Conservation (phyloP, 2,797 vertebrate genomes). For the Chaetodon trifasciatus region DNA sequence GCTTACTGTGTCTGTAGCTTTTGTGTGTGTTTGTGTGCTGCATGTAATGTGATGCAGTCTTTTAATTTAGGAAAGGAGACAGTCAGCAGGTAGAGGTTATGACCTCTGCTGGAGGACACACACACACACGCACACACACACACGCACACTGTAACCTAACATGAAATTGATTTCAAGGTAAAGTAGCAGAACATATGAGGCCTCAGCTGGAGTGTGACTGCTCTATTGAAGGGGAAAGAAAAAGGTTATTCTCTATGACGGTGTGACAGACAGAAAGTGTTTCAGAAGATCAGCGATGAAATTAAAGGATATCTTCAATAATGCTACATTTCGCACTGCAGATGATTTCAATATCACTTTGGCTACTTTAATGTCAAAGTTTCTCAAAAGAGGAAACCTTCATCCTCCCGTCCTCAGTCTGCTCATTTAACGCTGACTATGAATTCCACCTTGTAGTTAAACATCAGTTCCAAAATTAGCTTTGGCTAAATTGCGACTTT, state of each 20-base stretch:
- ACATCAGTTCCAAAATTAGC: background rate
- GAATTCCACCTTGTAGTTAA: background rate
- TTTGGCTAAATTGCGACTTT: conserved; percentile 15
- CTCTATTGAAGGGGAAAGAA: background rate
- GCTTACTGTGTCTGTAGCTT: conserved; percentile 15
- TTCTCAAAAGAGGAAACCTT: background rate
- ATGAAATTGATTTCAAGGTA: conserved; percentile 72
- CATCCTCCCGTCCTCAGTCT: background rate
- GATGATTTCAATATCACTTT: background rate
- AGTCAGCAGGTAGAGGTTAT: conserved; percentile 79
- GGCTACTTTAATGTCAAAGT: background rate
- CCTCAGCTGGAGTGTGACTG: conserved; percentile 2
- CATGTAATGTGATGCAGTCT: conserved; percentile 78
- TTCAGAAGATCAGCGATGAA: background rate
- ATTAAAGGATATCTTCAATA: background rate
- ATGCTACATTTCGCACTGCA: background rate
- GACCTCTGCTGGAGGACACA: conserved; percentile 70
- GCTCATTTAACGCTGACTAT: background rate
- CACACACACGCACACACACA: conserved; percentile 8
- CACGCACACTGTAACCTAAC: conserved; percentile 44
- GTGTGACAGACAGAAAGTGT: too few species aligned
- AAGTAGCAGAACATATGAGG: conserved; percentile 39
- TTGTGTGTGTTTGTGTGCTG: conserved; percentile 29
- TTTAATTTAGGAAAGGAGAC: conserved; percentile 79
- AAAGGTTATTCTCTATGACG: background rate